phyloP scores from a whole-genome alignment of 2,888 invertebrate species.

The Neoitamus cyanurus region DNA sequence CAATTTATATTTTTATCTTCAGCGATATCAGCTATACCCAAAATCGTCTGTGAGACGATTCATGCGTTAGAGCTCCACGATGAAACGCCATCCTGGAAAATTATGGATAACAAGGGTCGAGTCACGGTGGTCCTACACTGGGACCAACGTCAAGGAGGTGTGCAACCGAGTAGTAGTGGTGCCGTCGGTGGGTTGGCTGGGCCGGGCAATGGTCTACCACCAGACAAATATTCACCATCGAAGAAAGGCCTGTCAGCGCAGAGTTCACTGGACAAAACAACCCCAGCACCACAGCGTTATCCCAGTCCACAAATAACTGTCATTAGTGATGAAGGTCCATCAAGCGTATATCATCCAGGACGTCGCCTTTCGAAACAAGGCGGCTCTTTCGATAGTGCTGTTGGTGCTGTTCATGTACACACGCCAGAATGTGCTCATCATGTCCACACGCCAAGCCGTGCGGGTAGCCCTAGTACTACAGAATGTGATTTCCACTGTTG shows the following conservation, averaged over 20 bases:
- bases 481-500: slow-evolving; percentile 97
- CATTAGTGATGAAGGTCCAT: slow-evolving; percentile 90
- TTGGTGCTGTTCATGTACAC: slow-evolving; percentile 79
- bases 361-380: slow-evolving; percentile 71
- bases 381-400: slow-evolving; percentile 76
- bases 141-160: slow-evolving; percentile 85
- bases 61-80: slow-evolving; percentile 94
- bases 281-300: slow-evolving; percentile 67
- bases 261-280: slow-evolving; percentile 75
- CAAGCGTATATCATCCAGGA: slow-evolving; percentile 66
- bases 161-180: slow-evolving; percentile 58
- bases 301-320: slow-evolving; percentile 90
- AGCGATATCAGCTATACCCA: slow-evolving; percentile 96
- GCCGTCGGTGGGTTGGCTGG: slow-evolving; percentile 55
- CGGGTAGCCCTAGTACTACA: slow-evolving; percentile 74
- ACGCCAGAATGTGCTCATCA: slow-evolving; percentile 82
- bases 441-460: slow-evolving; percentile 76
- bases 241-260: slow-evolving; percentile 69
- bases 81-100: slow-evolving; percentile 98
- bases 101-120: slow-evolving; percentile 97
- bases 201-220: slow-evolving; percentile 62
- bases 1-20: slow-evolving; percentile 54
- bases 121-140: slow-evolving; percentile 96
- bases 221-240: slow-evolving; percentile 67
- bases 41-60: slow-evolving; percentile 97